Percentiles rank a stretch among this genome's conserved stretches.
Evolutionary conservation across 1,140 invertebrate genomes (phyloP).

Genomic region (Octopus bimaculoides): DNA sequence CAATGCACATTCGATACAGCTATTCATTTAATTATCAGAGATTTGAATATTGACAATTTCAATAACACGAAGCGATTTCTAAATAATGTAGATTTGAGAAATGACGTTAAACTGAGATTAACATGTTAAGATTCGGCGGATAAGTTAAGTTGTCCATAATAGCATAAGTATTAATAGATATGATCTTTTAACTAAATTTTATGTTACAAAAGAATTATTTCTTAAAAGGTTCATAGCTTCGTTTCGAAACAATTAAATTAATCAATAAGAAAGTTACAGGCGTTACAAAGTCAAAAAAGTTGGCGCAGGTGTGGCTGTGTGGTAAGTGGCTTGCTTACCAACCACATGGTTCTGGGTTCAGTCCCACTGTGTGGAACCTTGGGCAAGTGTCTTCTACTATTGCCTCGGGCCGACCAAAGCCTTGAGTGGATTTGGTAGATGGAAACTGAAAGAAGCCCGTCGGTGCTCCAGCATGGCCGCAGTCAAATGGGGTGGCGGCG

Average conservation of each 20-base stretch:
- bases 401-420: too few relatives aligned
- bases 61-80: background rate
- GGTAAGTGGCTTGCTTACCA: too few relatives aligned
- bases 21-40: background rate
- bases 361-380: too few relatives aligned
- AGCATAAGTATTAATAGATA: background rate
- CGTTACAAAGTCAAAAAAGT: too few relatives aligned
- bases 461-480: too few relatives aligned
- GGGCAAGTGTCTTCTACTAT: too few relatives aligned
- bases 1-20: background rate
- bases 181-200: background rate
- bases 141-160: background rate
- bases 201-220: slow-evolving; percentile 8
- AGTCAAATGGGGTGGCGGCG: too few relatives aligned
- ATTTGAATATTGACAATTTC: background rate
- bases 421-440: too few relatives aligned
- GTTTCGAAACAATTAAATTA: background rate
- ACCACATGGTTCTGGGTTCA: too few relatives aligned
- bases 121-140: background rate
- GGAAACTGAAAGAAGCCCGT: too few relatives aligned
- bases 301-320: too few relatives aligned
- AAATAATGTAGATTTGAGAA: background rate
- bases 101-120: background rate
- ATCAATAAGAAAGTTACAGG: slow-evolving; percentile 5
- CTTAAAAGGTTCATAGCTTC: background rate